Percentiles rank a stretch among this genome's conserved stretches.
Evolutionary conservation across 2,888 invertebrate species (phyloP).

Genomic region (Crossocerus cetratus): DNA sequence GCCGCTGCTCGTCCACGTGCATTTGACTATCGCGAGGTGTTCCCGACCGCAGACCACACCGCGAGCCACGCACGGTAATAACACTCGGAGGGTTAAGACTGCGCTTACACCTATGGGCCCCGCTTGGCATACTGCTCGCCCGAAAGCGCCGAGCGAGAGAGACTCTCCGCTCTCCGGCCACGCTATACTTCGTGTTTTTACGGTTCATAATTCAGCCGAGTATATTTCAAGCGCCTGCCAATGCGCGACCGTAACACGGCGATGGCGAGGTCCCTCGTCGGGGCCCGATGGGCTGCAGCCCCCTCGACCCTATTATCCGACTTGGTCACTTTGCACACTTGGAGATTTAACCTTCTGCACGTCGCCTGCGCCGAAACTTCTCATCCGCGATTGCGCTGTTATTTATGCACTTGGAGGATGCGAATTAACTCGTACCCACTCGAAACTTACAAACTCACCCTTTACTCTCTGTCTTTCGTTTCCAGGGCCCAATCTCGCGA

Average conservation of each 20-base stretch:
- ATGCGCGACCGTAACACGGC: conserved; percentile 65
- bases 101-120: conserved; percentile 66
- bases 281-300: conserved; percentile 31
- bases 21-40: conserved; percentile 54
- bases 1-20: conserved; percentile 14
- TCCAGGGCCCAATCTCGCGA: too few relatives aligned
- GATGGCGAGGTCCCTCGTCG: conserved; percentile 39
- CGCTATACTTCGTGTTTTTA: conserved; percentile 68
- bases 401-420: conserved; percentile 55
- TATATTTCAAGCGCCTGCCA: conserved; percentile 76
- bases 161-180: conserved; percentile 44
- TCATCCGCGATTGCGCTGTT: conserved; percentile 66
- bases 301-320: conserved; percentile 59
- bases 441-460: neutral
- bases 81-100: conserved; percentile 71
- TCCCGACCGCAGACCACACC: conserved; percentile 75
- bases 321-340: conserved; percentile 61
- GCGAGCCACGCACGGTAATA: conserved; percentile 71
- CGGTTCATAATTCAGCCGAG: conserved; percentile 76
- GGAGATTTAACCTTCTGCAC: conserved; percentile 66
- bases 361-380: conserved; percentile 66
- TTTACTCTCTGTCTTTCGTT: neutral
- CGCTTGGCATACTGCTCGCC: conserved; percentile 59
- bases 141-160: conserved; percentile 61
- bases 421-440: neutral